Evolutionary conservation across 2,888 invertebrate species (phyloP), one percentile per base, ranked within the genome.

Genomic region (Zele albiditarsus): DNA sequence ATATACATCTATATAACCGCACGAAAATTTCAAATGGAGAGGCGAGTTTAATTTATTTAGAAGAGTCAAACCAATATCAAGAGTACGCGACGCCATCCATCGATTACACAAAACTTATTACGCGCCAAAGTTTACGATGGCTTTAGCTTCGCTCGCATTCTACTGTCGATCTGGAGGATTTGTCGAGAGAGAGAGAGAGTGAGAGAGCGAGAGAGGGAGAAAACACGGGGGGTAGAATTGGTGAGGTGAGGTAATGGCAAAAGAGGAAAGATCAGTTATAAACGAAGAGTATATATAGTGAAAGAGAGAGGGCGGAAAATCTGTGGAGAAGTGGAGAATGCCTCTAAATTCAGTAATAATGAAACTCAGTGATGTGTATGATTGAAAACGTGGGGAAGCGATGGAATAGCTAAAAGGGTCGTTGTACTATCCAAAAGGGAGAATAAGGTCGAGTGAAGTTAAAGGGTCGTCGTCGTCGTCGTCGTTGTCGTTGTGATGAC

Each of bases 351-450:
- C 82, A 82, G 82, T 83, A 85, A 87, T 87, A 87, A 87, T 84
- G 84, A 85, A 87, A 87, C 80, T 82, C 84, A 85, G 82, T 80
- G 85, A 86, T 82, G 86, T 85, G 87, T 84, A 85, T 87, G 86
- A 87, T 87, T 85, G 86, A 87, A 88, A 86, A 83, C 81, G 84
- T 80, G 79, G 83, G 83, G 81, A 72, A 74, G 78, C 76, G 79
- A 73, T 76, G 79, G 84, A 82, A 84, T 84, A 79, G 82, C 81
- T 69, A 73, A 78, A 76, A 80, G 80, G 80, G 80, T 66, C 67
- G n/a, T 42, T 46, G 31, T 31, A 62, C 63, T 28, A 49, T 65
- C 71, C 20, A 66, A 71, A 60, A 49, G 68, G 28, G 33, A 42
- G 42, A 23, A 25, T 8, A 57, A 60, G 42, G 75, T 57, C 23